Conservation (phyloP, 2,113 vertebrate genomes). For the Seriola dumerili region DNA sequence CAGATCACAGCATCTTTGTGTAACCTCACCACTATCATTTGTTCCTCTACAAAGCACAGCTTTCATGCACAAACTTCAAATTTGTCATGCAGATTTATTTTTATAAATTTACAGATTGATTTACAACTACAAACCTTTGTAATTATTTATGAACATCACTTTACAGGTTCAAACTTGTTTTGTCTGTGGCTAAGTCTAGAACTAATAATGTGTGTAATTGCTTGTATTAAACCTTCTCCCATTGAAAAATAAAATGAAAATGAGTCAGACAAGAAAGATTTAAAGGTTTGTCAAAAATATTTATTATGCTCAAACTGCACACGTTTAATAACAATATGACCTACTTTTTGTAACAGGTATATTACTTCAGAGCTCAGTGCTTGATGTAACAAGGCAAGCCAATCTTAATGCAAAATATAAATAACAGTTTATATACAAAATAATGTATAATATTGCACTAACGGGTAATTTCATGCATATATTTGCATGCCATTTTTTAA, state of each 20-base stretch:
- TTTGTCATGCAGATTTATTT: no score
- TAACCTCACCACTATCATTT: no score
- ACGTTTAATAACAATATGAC: constrained; percentile 44
- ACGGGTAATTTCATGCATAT: constrained; percentile 41
- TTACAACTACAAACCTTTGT: no score
- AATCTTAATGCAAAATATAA: constrained; percentile 66
- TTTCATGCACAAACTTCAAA: no score
- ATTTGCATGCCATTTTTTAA: constrained; percentile 27
- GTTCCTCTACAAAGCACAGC: no score
- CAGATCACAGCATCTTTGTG: no score
- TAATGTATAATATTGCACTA: constrained; percentile 58
- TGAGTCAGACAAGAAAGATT: neutral
- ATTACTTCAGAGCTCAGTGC: constrained; percentile 5
- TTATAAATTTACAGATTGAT: no score
- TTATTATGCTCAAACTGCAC: constrained; percentile 62
- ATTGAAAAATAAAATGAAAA: neutral
- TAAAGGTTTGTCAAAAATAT: constrained; percentile 65
- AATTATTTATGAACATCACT: no score
- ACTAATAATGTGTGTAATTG: neutral
- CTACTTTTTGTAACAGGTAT: constrained; percentile 40
- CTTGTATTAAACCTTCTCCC: neutral
- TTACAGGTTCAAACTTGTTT: no score
- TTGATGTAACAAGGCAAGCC: constrained; percentile 43
- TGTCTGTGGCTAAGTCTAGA: no score
- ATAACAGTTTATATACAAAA: constrained; percentile 75